phyloP scores from a whole-genome alignment of 2,888 invertebrate species.

The Pristionchus maxplancki region DNA sequence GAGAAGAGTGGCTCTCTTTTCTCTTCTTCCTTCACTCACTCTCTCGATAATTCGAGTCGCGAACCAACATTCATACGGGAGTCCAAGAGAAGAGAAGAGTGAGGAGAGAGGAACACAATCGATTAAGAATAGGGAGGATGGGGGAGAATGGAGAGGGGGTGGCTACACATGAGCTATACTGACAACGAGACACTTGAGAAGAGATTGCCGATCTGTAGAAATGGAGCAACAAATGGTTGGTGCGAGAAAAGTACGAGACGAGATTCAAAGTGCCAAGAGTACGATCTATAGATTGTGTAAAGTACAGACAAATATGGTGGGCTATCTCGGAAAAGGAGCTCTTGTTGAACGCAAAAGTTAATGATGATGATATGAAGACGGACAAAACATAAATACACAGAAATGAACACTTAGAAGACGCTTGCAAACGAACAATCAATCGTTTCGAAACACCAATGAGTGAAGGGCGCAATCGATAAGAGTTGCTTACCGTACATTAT shows the following conservation, averaged over 20 bases:
- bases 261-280: no score
- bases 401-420: neutral
- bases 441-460: neutral
- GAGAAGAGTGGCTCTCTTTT: conserved; percentile 48
- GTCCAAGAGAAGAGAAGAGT: conserved; percentile 35
- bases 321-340: no score
- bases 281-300: no score
- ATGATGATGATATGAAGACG: no score
- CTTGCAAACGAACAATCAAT: neutral
- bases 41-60: conserved; percentile 51
- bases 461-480: neutral
- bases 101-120: conserved; percentile 45
- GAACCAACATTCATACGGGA: conserved; percentile 51
- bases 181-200: neutral
- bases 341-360: no score
- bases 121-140: conserved; percentile 30
- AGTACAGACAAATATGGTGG: no score
- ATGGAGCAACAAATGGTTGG: neutral
- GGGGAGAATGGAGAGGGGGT: conserved; percentile 8
- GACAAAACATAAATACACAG: neutral
- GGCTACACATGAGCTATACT: conserved; percentile 22
- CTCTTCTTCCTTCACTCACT: conserved; percentile 40
- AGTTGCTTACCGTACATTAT: neutral
- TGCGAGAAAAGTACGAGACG: neutral
- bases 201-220: conserved; percentile 3